Evolutionary conservation across 2,113 vertebrate species (phyloP).

Genomic region (Psilopogon haemacephalus): DNA sequence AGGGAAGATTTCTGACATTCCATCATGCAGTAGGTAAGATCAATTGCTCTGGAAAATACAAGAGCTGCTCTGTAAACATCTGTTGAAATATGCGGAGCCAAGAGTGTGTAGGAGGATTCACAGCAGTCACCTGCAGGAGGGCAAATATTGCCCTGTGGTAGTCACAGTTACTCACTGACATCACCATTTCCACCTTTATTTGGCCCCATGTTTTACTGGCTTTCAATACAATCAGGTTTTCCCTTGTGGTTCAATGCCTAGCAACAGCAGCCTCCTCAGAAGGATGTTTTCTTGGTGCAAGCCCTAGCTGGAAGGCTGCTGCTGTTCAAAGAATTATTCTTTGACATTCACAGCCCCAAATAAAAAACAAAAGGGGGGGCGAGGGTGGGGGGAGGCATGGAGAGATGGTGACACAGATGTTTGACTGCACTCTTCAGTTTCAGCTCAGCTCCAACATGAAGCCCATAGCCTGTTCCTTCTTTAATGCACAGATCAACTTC

Average conservation of each 20-base stretch:
- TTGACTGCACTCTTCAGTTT: background rate
- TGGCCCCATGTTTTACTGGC: background rate
- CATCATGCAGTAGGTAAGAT: background rate
- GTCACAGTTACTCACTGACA: background rate
- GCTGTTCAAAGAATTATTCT: background rate
- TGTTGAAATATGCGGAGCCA: background rate
- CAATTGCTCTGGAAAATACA: background rate
- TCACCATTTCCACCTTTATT: background rate
- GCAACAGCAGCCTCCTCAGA: rapidly evolving
- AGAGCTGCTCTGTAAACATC: background rate
- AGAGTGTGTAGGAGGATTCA: background rate
- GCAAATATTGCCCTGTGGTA: background rate
- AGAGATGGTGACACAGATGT: background rate
- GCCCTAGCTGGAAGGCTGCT: background rate
- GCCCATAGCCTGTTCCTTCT: background rate
- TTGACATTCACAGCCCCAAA: rapidly evolving
- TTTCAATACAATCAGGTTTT: background rate
- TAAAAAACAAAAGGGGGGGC: background rate
- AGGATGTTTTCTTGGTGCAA: background rate
- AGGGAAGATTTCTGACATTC: background rate
- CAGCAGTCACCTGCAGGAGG: background rate
- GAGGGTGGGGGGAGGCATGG: too few species aligned
- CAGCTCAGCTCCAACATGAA: background rate
- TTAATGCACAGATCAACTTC: background rate
- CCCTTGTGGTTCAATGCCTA: background rate